A percentile compares a stretch with the other conserved stretches of the same genome.
These are phyloP conservation scores for Mimumesa dahlbomi DNA, from an alignment of 2,888 invertebrate species.

Conservation along the genomic window DNA sequence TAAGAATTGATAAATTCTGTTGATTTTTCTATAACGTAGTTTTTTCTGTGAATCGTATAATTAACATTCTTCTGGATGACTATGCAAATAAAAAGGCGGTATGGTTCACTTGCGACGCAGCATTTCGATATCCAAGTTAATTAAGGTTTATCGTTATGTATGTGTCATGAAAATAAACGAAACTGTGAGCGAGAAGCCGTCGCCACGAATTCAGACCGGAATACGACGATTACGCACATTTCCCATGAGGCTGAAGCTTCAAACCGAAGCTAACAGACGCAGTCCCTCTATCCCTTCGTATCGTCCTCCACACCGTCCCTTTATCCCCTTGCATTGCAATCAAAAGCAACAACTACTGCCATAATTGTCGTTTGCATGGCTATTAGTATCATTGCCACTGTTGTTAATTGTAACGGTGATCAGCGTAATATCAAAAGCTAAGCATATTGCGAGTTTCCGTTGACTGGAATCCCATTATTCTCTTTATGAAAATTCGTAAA, in stretches of 20 bases:
- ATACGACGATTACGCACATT: constrained; percentile 78
- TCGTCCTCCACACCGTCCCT: constrained; percentile 8
- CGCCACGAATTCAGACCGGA: constrained; percentile 68
- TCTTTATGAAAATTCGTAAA: no score
- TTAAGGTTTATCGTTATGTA: constrained; percentile 23
- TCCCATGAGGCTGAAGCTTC: constrained; percentile 73
- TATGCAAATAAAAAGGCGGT: no score
- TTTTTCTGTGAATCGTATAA: no score
- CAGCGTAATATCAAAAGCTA: background rate
- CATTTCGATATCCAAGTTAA: constrained; percentile 3
- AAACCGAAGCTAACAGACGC: constrained; percentile 63
- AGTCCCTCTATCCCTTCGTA: constrained; percentile 33
- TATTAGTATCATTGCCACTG: constrained; percentile 32
- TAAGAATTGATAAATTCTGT: no score
- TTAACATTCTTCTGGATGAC: no score
- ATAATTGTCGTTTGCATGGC: constrained; percentile 37
- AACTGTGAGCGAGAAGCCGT: constrained; percentile 62
- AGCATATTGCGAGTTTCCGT: background rate
- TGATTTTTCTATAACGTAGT: no score
- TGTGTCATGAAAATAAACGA: constrained; percentile 40
- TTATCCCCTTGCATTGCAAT: constrained; percentile 40
- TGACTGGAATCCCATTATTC: background rate
- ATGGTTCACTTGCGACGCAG: no score
- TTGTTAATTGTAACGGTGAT: constrained; percentile 11
- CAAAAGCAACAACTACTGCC: constrained; percentile 33